Evolutionary conservation across 2,888 invertebrate species (phyloP).

Genomic region (Spialia ferax): DNA sequence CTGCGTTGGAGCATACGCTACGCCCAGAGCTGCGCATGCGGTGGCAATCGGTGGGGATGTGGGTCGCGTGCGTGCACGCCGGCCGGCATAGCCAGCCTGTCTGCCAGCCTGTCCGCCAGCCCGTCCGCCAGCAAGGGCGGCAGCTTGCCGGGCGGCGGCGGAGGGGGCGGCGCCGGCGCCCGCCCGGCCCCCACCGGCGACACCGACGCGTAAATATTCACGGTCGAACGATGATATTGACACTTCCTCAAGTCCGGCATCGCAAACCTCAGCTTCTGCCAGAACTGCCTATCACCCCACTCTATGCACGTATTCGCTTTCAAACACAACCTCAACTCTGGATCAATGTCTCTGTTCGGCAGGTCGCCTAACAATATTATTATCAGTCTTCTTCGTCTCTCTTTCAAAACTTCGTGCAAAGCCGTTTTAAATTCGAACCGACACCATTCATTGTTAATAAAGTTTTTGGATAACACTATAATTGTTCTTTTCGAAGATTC

Average conservation of each 20-base stretch:
- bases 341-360: slow-evolving; percentile 95
- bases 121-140: slow-evolving; percentile 87
- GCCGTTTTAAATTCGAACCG: slow-evolving; percentile 98
- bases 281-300: slow-evolving; percentile 98
- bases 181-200: slow-evolving; percentile 84
- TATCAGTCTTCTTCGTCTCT: slow-evolving; percentile 94
- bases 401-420: slow-evolving; percentile 95
- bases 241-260: slow-evolving; percentile 93
- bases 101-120: slow-evolving; percentile 77
- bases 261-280: slow-evolving; percentile 97
- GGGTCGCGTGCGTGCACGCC: slow-evolving; percentile 75
- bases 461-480: slow-evolving; percentile 96
- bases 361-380: slow-evolving; percentile 96
- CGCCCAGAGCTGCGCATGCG: slow-evolving; percentile 92
- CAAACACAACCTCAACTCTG: slow-evolving; percentile 95
- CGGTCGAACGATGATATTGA: slow-evolving; percentile 89
- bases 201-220: slow-evolving; percentile 91
- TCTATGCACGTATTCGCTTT: slow-evolving; percentile 97
- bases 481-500: slow-evolving; percentile 96
- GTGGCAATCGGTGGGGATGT: slow-evolving; percentile 86
- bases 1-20: slow-evolving; percentile 91
- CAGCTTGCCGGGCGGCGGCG: slow-evolving; percentile 88
- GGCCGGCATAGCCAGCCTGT: slow-evolving; percentile 62
- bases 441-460: slow-evolving; percentile 98
- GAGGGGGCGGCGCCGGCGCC: slow-evolving; percentile 87